Percentiles rank a stretch among this genome's conserved stretches.
These are phyloP conservation scores for Anhinga rufa DNA, from an alignment of 2,113 vertebrate species.

Conservation along the genomic window DNA sequence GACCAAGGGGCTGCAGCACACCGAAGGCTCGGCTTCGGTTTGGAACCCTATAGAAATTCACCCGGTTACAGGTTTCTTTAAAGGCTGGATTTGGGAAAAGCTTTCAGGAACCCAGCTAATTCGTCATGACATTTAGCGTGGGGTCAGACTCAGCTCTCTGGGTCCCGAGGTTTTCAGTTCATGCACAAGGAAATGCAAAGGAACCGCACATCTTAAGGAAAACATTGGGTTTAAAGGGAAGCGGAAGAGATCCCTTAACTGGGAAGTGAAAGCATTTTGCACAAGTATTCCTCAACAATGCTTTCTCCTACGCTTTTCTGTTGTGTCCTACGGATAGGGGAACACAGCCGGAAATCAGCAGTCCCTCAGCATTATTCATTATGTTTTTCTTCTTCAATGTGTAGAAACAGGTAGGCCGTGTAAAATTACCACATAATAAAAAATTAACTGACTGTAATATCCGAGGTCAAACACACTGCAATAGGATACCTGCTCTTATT, in stretches of 20 bases:
- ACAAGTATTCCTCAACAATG: rapidly evolving
- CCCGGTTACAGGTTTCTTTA: rapidly evolving
- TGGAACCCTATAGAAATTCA: rapidly evolving
- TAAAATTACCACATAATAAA: not conserved
- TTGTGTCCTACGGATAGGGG: no score
- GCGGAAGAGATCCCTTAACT: not conserved
- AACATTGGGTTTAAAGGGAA: not conserved
- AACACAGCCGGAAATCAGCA: not conserved
- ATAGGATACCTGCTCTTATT: not conserved
- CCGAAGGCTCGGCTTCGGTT: rapidly evolving
- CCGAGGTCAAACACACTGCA: no score
- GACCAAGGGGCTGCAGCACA: not conserved
- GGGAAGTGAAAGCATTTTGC: not conserved
- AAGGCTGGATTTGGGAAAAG: not conserved
- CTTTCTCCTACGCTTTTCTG: rapidly evolving
- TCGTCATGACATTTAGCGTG: rapidly evolving
- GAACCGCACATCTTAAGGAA: not conserved
- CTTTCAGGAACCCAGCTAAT: rapidly evolving
- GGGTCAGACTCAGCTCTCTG: rapidly evolving
- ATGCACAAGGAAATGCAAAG: rapidly evolving
- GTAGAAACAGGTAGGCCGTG: not conserved
- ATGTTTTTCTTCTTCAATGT: not conserved
- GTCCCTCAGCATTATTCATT: not conserved
- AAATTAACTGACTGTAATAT: not conserved
- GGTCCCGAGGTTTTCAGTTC: not conserved